phyloP scores from a whole-genome alignment of 2,797 vertebrate genomes.

The Danio kyathit region DNA sequence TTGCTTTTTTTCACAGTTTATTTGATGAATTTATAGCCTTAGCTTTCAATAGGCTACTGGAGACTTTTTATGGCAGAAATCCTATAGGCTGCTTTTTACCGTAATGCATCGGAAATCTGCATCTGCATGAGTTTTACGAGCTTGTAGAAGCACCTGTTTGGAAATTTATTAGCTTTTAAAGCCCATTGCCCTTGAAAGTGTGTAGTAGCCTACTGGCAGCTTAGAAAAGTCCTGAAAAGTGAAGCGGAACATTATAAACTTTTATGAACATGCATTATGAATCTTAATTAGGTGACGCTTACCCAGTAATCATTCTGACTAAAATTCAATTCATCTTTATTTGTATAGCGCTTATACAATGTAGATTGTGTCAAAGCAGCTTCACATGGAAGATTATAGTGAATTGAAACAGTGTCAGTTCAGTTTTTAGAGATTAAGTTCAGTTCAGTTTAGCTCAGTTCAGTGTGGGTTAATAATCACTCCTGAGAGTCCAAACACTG shows the following conservation, averaged over 20 bases:
- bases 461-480: too few species aligned
- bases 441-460: too few species aligned
- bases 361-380: too few species aligned
- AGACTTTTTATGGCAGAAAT: background rate
- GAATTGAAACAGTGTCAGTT: too few species aligned
- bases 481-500: too few species aligned
- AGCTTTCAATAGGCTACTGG: background rate
- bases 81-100: background rate
- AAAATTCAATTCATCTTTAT: too few species aligned
- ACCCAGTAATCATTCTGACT: background rate
- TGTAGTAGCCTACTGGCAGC: background rate
- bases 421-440: too few species aligned
- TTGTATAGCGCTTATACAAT: too few species aligned
- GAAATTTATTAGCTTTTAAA: constrained; percentile 1
- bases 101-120: background rate
- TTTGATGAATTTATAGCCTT: constrained; percentile 4
- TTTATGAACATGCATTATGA: background rate
- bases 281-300: background rate
- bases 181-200: background rate
- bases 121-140: background rate
- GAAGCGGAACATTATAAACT: too few species aligned
- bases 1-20: background rate
- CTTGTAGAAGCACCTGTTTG: background rate
- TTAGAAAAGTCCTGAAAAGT: background rate
- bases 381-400: too few species aligned